phyloP scores from a whole-genome alignment of 2,888 invertebrate genomes.

The Cylindroiulus punctatus region DNA sequence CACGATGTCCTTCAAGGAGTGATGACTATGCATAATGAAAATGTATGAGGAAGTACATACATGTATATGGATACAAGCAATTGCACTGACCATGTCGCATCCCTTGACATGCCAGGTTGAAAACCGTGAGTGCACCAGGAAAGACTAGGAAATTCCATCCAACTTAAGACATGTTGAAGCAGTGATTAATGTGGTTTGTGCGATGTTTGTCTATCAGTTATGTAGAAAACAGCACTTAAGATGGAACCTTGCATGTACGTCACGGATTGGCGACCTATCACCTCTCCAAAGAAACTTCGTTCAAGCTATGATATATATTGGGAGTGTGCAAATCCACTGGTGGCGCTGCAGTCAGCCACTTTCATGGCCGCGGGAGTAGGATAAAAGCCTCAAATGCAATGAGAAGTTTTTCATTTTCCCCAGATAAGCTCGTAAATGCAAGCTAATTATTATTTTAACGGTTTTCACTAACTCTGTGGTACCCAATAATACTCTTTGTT shows the following conservation, averaged over 20 bases:
- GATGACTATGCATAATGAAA: conserved; percentile 24
- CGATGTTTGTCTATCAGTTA: not conserved
- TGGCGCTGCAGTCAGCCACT: too few relatives aligned
- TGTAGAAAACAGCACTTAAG: not conserved
- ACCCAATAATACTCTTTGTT: too few relatives aligned
- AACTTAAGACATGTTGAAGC: not conserved
- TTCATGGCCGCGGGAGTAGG: too few relatives aligned
- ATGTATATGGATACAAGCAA: not conserved
- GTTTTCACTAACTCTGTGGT: too few relatives aligned
- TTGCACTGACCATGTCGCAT: not conserved
- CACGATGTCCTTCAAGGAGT: not conserved
- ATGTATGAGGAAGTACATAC: not conserved
- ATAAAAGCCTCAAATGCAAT: too few relatives aligned
- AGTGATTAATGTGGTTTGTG: not conserved
- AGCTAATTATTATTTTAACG: too few relatives aligned
- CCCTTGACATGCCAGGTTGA: not conserved
- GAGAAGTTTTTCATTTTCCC: too few relatives aligned
- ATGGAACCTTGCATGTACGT: not conserved
- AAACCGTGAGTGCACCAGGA: not conserved
- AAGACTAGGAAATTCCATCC: not conserved
- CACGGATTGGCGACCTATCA: too few relatives aligned
- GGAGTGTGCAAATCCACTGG: too few relatives aligned
- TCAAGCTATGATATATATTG: too few relatives aligned
- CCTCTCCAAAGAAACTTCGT: too few relatives aligned
- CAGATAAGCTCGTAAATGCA: too few relatives aligned